Conservation (phyloP, 2,888 invertebrate species). For the Drosophila conformis region DNA sequence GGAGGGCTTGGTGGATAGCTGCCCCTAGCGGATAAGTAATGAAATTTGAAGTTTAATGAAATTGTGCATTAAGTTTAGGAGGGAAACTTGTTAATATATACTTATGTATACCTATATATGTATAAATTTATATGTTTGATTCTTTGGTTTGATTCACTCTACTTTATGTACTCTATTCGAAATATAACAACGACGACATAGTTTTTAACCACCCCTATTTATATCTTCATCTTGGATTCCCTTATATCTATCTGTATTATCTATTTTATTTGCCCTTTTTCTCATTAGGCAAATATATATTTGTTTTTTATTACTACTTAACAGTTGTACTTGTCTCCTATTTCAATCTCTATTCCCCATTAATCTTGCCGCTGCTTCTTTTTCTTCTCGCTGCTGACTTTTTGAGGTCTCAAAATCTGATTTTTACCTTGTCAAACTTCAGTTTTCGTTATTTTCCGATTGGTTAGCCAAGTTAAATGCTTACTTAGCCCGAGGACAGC, state of each 20-base stretch:
- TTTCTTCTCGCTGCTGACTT: not conserved
- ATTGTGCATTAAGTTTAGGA: not conserved
- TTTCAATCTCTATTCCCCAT: not conserved
- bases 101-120: not conserved
- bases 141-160: not conserved
- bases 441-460: conserved; percentile 29
- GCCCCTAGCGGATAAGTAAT: conserved; percentile 9
- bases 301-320: not conserved
- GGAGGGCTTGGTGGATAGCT: too few species aligned
- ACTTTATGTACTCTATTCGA: not conserved
- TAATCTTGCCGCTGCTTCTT: not conserved
- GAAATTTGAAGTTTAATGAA: not conserved
- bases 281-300: not conserved
- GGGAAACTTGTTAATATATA: not conserved
- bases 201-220: not conserved
- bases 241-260: not conserved
- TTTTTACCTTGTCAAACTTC: conserved; percentile 27
- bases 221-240: too few species aligned
- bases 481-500: conserved; percentile 4
- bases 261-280: not conserved
- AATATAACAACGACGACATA: too few species aligned
- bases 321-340: not conserved
- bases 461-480: conserved; percentile 22
- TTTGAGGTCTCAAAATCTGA: not conserved
- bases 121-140: not conserved